Conservation (phyloP, 2,797 vertebrate species). For the Brachymystax lenok region DNA sequence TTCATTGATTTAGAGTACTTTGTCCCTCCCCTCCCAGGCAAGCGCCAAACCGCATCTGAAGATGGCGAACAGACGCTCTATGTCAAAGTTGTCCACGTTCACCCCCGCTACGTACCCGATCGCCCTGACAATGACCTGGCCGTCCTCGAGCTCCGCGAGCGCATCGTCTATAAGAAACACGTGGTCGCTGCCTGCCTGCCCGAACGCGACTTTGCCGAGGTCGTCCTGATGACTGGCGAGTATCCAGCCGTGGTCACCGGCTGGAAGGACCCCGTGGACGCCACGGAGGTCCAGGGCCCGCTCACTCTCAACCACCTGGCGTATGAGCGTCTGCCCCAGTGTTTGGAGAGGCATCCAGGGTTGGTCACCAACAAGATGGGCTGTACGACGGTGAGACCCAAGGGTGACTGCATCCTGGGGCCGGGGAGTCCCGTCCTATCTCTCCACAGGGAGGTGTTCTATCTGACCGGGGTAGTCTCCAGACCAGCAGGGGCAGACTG, state of each 20-base stretch:
- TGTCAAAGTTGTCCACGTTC: slow-evolving; percentile 49
- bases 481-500: slow-evolving; percentile 61
- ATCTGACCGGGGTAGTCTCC: slow-evolving; percentile 76
- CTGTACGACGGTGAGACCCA: slow-evolving; percentile 61
- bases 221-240: slow-evolving; percentile 59
- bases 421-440: slow-evolving; percentile 76
- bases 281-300: slow-evolving; percentile 34
- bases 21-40: slow-evolving; percentile 60
- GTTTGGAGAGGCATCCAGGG: slow-evolving; percentile 56
- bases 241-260: slow-evolving; percentile 65
- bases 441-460: slow-evolving; percentile 70
- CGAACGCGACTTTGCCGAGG: slow-evolving; percentile 76
- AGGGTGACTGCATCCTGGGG: slow-evolving; percentile 70
- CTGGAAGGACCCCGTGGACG: slow-evolving; percentile 56
- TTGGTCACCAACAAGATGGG: slow-evolving; percentile 78
- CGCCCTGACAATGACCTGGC: slow-evolving; percentile 73
- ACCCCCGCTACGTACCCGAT: slow-evolving; percentile 62
- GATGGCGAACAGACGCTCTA: slow-evolving; percentile 46
- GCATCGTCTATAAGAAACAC: slow-evolving; percentile 52
- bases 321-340: slow-evolving; percentile 62
- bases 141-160: slow-evolving; percentile 67
- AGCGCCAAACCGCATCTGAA: slow-evolving; percentile 36
- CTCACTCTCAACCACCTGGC: slow-evolving; percentile 69
- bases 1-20: not conserved
- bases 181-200: slow-evolving; percentile 71